Evolutionary conservation across 2,797 vertebrate genomes (phyloP), one percentile per base, ranked within the genome.

Genomic region (Micromesistius poutassou): DNA sequence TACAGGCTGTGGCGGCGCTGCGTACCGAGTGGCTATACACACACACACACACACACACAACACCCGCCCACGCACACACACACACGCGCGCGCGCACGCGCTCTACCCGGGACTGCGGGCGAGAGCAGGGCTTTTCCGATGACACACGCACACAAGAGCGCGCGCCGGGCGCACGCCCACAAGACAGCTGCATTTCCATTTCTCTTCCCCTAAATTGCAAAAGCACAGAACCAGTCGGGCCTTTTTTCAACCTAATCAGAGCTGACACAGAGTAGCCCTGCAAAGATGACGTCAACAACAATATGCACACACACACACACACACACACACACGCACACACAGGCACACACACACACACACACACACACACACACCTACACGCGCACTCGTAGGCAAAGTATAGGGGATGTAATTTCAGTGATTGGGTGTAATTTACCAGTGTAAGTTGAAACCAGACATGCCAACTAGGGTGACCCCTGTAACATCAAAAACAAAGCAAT

Each of bases 371-470:
- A 36, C 36, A 36, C 9, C 0, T 36, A 9, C 9, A 9, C 9
- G 36, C 36, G 4, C 42, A 46, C 42, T 46, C 42, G 16, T 46
- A 46, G 40, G 81, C 35, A 80, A 6, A 78, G 79, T 81, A 86
- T 84, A 83, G 89, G 90, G 91, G 90, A 93, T 91, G 91, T 91
- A 91, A 94, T 94, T 94, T 93, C 85, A 91, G 89, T 94, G 93
- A 94, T 93, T 94, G 92, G 88, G 92, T 91, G 85, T 93, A 94
- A 95, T 95, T 94, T 93, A 92, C 90, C 84, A 80, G 77, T 83
- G 91, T 92, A 94, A 94, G 91, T 81, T 89, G 89, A 94, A 93
- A 94, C 93, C 90, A 83, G 81, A 85, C 79, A 79, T 88, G 89
- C 86, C 87, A 92, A 92, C 86, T 73, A 74, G 80, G 86, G 81